phyloP scores from a whole-genome alignment of 1,140 invertebrate genomes.

The Drosophila leontia region DNA sequence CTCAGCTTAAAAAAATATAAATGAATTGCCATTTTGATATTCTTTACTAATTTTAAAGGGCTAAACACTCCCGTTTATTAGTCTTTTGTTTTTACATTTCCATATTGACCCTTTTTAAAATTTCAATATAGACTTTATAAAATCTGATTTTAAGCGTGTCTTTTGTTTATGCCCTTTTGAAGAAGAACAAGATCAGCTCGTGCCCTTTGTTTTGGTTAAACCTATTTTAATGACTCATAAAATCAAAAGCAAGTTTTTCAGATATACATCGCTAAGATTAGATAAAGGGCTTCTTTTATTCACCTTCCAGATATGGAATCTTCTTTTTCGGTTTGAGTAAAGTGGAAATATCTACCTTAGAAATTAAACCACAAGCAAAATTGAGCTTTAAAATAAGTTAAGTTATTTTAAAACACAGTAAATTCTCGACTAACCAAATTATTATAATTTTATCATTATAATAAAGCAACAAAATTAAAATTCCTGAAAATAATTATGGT shows the following conservation, averaged over 20 bases:
- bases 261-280: neutral
- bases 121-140: neutral
- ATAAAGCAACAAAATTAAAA: no score
- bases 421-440: neutral
- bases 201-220: conserved; percentile 34
- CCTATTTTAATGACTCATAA: conserved; percentile 26
- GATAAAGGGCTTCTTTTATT: conserved; percentile 23
- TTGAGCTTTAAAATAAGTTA: neutral
- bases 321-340: neutral
- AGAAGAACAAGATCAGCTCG: conserved; percentile 26
- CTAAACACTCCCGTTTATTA: neutral
- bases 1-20: neutral
- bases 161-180: conserved; percentile 2
- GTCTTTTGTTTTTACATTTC: neutral
- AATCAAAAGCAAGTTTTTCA: conserved; percentile 48
- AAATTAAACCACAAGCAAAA: neutral
- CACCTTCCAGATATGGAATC: conserved; percentile 7
- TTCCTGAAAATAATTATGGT: neutral
- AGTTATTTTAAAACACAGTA: neutral
- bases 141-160: neutral
- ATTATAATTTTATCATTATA: neutral
- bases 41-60: neutral
- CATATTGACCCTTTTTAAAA: conserved; percentile 1
- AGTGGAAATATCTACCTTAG: neutral
- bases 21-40: neutral